phyloP scores from a whole-genome alignment of 1,140 invertebrate species.

The Leucophenga varia region DNA sequence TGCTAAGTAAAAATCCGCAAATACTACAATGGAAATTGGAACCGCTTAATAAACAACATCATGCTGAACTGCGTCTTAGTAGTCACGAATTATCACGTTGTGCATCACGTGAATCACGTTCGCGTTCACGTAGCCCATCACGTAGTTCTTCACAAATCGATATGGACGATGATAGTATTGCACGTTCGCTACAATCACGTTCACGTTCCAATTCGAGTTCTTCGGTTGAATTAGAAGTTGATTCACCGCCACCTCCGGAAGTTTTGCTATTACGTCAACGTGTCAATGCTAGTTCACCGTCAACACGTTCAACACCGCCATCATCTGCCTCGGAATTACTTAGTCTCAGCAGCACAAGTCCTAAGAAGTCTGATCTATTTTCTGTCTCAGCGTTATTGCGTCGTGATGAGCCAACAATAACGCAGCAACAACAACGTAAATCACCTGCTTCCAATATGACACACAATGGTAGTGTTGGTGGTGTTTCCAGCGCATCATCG shows the following conservation, averaged over 20 bases:
- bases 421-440: neutral
- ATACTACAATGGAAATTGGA: slow-evolving; percentile 22
- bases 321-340: slow-evolving; percentile 32
- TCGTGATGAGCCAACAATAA: slow-evolving; percentile 69
- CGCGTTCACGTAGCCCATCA: slow-evolving; percentile 58
- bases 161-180: slow-evolving; percentile 38
- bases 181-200: slow-evolving; percentile 38
- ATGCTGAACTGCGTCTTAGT: slow-evolving; percentile 13
- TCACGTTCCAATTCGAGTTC: slow-evolving; percentile 60
- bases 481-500: too few species aligned
- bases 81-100: slow-evolving; percentile 31
- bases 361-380: slow-evolving; percentile 74
- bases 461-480: neutral
- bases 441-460: neutral
- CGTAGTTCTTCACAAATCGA: slow-evolving; percentile 57
- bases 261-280: slow-evolving; percentile 55
- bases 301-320: slow-evolving; percentile 34
- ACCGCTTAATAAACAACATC: slow-evolving; percentile 15
- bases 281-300: slow-evolving; percentile 33
- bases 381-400: slow-evolving; percentile 75
- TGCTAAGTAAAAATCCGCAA: slow-evolving; percentile 49
- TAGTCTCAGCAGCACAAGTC: slow-evolving; percentile 35
- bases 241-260: slow-evolving; percentile 63
- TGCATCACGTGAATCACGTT: slow-evolving; percentile 43
- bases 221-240: slow-evolving; percentile 71